Evolutionary conservation across 2,888 invertebrate genomes (phyloP), one percentile per base, ranked within the genome.

Genomic region (Dioctria rufipes): DNA sequence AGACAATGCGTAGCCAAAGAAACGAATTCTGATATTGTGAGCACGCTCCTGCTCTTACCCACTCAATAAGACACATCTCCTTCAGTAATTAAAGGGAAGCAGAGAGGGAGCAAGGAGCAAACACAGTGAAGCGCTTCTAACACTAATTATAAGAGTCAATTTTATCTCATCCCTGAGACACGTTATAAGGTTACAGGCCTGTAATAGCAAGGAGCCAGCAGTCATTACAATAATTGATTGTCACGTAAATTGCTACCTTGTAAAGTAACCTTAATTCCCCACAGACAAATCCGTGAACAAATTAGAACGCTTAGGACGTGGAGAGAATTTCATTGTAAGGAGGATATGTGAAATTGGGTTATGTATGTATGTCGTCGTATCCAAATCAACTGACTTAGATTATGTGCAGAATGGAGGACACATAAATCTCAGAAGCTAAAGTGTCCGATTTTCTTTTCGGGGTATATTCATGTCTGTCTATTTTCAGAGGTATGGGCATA

Each of bases 201-300:
- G 60, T 75, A 75, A 75, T 75, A 60, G 60, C 73, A 75, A 60
- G 60, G 25, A 75, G 25, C 60, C 60, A 75, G 73, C 37, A 75
- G 73, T 75, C 73, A 75, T 75, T 75, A 75, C 73, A 75, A 75
- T 75, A 75, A 75, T 75, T 75, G 73, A 75, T 75, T 75, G 73
- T 75, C 73, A 75, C 73, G 73, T 75, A 75, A 75, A 75, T 75
- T 75, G 73, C 73, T 75, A 75, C 73, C 73, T 75, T 75, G 58
- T 58, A 75, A 60, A 75, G 60, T 43, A 75, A 75, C 73, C 73
- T 60, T 75, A 75, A 75, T 75, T 75, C 73, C 73, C 73, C 58
- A 75, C 73, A 75, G 73, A 75, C 73, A 75, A 75, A 75, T 75
- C 73, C 73, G 73, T 75, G 73, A 75, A 75, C 73, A 75, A 75